phyloP scores from a whole-genome alignment of 2,888 invertebrate species.

The Arctia plantaginis region DNA sequence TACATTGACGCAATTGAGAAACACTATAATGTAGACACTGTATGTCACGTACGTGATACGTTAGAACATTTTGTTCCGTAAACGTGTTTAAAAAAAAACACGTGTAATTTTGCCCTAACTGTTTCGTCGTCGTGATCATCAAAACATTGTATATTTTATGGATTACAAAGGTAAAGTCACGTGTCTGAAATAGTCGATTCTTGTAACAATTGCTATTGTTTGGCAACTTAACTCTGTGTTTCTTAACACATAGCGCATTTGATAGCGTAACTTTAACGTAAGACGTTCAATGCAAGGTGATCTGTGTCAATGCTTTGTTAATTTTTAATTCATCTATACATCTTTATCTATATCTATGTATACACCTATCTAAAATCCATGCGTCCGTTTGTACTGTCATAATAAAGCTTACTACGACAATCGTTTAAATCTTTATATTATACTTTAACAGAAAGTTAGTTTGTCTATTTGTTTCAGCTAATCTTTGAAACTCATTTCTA shows the following conservation, averaged over 20 bases:
- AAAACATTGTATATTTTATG: slow-evolving; percentile 44
- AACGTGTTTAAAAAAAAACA: slow-evolving; percentile 24
- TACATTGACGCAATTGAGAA: slow-evolving; percentile 52
- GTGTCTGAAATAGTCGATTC: slow-evolving; percentile 46
- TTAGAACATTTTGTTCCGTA: slow-evolving; percentile 23
- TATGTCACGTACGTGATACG: slow-evolving; percentile 21
- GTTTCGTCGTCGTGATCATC: slow-evolving; percentile 42
- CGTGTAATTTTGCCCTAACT: slow-evolving; percentile 20
- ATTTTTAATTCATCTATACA: not conserved
- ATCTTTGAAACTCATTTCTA: no score
- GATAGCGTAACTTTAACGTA: slow-evolving; percentile 30
- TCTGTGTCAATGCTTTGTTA: not conserved
- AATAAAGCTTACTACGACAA: no score
- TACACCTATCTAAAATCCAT: not conserved
- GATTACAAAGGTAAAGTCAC: slow-evolving; percentile 51
- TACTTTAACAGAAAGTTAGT: no score
- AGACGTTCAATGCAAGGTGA: slow-evolving; percentile 7
- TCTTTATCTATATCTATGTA: not conserved
- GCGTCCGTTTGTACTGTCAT: not conserved
- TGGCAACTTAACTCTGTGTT: slow-evolving; percentile 52
- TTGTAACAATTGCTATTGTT: slow-evolving; percentile 64
- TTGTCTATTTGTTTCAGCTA: no score
- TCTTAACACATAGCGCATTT: slow-evolving; percentile 45
- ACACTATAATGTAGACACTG: slow-evolving; percentile 40
- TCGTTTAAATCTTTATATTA: no score